Evolutionary conservation across 2,797 vertebrate species (phyloP), one percentile per base, ranked within the genome.

Genomic region (Myotis planiceps): DNA sequence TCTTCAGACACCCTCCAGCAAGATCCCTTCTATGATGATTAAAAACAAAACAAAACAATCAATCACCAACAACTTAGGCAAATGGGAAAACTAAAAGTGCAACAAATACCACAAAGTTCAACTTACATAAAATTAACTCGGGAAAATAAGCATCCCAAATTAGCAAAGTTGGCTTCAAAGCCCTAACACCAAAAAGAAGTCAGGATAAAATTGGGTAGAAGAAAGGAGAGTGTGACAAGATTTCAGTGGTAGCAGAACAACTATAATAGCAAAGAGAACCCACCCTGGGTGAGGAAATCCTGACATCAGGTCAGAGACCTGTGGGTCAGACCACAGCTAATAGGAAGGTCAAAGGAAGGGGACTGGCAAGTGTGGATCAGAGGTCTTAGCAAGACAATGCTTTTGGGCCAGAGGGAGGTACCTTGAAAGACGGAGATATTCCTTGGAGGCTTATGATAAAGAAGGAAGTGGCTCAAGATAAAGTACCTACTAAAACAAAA

Each of bases 1-100:
- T 66, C 32, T n/a, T 87, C 23, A 65, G 42, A 65, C 2, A 95
- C 27, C 5, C 4, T 13, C 21, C 39, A 60, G 29, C 34, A 76
- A 84, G n/a, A 75, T 7, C 9, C 1, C 3, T 1, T 1, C 0
- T 55, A 71, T 39, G 71, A 88, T 49, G 32, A 68, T 37, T 37
- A 21, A 68, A 68, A 45, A 72, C 42, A 71, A 29, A 65, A 55
- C 51, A 68, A 66, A 79, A 72, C 29, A 60, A 74, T 60, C 27
- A 65, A n/a, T 37, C 45, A 76, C 9, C 37, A 7, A 49, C 0
- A 78, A 66, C 2, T 8, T 32, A 88, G 45, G 32, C 32, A 65
- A 65, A 88, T 37, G 32, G 58, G 39, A 94, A 94, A 96, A 69
- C 58, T 74, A 75, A 27, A 88, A 90, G 9, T 55, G 37, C 3